Percentiles rank a stretch among this genome's conserved stretches.
Conservation (phyloP, 1,140 invertebrate genomes). For the Hestina assimilis region DNA sequence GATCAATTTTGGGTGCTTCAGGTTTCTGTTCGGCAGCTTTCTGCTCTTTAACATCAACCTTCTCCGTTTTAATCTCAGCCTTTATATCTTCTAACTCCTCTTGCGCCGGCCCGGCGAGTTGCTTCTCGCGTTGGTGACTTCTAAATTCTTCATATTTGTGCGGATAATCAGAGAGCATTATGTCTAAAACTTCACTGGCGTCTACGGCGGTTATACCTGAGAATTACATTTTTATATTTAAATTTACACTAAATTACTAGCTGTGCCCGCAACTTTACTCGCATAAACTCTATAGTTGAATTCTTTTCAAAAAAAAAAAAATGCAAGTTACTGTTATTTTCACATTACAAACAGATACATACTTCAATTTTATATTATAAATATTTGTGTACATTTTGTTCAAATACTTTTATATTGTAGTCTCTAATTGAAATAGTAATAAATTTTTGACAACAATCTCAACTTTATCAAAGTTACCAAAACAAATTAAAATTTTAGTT, state of each 20-base stretch:
- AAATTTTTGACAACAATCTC: too few relatives aligned
- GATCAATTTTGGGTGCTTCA: constrained; percentile 60
- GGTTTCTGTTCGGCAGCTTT: constrained; percentile 47
- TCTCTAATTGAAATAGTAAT: too few relatives aligned
- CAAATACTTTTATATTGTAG: constrained; percentile 3
- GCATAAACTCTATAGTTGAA: too few relatives aligned
- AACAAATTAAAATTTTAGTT: too few relatives aligned
- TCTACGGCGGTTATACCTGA: constrained; percentile 93
- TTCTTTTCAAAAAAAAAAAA: not conserved
- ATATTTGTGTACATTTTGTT: too few relatives aligned
- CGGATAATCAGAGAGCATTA: constrained; percentile 96
- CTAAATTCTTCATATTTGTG: constrained; percentile 97
- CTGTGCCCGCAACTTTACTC: too few relatives aligned
- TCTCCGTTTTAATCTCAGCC: constrained; percentile 38
- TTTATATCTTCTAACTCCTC: constrained; percentile 60
- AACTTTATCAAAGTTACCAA: too few relatives aligned
- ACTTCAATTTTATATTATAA: too few relatives aligned
- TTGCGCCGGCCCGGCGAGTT: constrained; percentile 73
- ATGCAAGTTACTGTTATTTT: not conserved
- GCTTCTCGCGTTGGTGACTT: constrained; percentile 88
- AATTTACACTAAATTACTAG: too few relatives aligned
- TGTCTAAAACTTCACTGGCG: constrained; percentile 94
- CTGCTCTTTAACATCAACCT: constrained; percentile 46
- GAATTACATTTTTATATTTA: not conserved
- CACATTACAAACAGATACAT: not conserved